phyloP scores from a whole-genome alignment of 2,888 invertebrate genomes.

The Nomada fabriciana region DNA sequence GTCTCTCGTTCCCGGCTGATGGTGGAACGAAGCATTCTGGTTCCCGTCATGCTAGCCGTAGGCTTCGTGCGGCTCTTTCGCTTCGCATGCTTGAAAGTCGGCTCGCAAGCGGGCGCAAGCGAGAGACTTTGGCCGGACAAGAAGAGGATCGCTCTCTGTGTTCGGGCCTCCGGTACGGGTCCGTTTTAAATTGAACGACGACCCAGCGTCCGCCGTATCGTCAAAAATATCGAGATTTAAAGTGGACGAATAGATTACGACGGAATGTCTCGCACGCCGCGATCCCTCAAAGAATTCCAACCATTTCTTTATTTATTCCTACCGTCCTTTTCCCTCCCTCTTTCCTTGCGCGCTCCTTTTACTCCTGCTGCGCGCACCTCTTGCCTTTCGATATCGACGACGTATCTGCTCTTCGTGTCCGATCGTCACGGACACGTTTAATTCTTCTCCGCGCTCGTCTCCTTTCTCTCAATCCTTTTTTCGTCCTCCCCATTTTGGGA shows the following conservation, averaged over 20 bases:
- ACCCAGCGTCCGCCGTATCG: constrained; percentile 66
- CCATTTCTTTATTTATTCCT: constrained; percentile 45
- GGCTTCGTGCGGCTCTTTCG: constrained; percentile 74
- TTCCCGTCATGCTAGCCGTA: constrained; percentile 81
- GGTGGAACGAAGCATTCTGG: constrained; percentile 79
- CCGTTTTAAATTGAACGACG: constrained; percentile 72
- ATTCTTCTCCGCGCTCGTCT: constrained; percentile 19
- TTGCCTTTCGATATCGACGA: constrained; percentile 49
- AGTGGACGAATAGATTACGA: constrained; percentile 65
- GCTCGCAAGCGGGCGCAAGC: constrained; percentile 10
- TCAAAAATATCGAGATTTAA: constrained; percentile 66
- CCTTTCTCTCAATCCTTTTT: constrained; percentile 23
- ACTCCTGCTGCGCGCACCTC: neutral
- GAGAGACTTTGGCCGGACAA: constrained; percentile 28
- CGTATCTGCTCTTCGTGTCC: constrained; percentile 45
- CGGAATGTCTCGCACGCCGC: constrained; percentile 55
- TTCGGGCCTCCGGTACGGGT: constrained; percentile 30
- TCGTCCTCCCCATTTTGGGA: too few relatives aligned
- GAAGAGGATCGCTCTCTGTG: constrained; percentile 29
- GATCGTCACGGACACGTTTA: constrained; percentile 56
- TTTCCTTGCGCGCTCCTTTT: neutral
- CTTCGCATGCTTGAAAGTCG: constrained; percentile 60
- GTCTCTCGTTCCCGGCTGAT: constrained; percentile 69
- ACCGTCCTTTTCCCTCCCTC: neutral
- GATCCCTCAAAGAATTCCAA: constrained; percentile 59